phyloP scores from a whole-genome alignment of 2,888 invertebrate genomes.

The Anaspis maculata region DNA sequence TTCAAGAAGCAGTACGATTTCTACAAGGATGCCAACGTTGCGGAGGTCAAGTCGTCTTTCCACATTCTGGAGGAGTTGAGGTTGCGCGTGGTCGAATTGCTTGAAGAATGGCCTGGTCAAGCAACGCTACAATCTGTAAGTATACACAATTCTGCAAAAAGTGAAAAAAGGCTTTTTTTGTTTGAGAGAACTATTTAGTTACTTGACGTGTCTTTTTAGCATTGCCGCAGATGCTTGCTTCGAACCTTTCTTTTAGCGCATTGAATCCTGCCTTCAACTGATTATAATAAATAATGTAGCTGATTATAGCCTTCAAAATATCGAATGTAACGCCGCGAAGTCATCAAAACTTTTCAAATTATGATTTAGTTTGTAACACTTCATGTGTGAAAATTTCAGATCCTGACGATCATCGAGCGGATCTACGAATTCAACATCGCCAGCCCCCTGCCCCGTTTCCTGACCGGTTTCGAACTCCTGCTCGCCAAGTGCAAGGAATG shows the following conservation, averaged over 20 bases:
- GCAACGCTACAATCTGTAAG: constrained; percentile 73
- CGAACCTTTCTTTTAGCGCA: too few species aligned
- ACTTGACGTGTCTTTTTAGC: too few species aligned
- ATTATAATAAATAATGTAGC: background rate
- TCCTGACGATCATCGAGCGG: constrained; percentile 49
- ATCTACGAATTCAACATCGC: constrained; percentile 65
- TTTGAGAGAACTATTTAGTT: too few species aligned
- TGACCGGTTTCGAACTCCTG: constrained; percentile 84
- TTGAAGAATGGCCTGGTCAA: constrained; percentile 83
- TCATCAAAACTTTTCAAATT: too few species aligned
- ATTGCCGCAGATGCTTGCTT: too few species aligned
- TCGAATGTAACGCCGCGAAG: too few species aligned
- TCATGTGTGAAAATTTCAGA: too few species aligned
- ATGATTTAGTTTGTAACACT: too few species aligned
- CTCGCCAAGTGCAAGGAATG: constrained; percentile 80
- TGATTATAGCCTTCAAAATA: too few species aligned
- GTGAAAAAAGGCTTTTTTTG: too few species aligned
- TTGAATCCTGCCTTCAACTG: background rate
- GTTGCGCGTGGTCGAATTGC: constrained; percentile 51
- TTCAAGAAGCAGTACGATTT: constrained; percentile 48
- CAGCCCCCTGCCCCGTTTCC: constrained; percentile 77
- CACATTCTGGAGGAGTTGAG: constrained; percentile 61
- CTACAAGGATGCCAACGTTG: constrained; percentile 75
- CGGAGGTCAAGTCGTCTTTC: constrained; percentile 65
- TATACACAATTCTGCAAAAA: too few species aligned